Evolutionary conservation across 1,140 invertebrate genomes (phyloP).

Genomic region (Oryzaephilus surinamensis): DNA sequence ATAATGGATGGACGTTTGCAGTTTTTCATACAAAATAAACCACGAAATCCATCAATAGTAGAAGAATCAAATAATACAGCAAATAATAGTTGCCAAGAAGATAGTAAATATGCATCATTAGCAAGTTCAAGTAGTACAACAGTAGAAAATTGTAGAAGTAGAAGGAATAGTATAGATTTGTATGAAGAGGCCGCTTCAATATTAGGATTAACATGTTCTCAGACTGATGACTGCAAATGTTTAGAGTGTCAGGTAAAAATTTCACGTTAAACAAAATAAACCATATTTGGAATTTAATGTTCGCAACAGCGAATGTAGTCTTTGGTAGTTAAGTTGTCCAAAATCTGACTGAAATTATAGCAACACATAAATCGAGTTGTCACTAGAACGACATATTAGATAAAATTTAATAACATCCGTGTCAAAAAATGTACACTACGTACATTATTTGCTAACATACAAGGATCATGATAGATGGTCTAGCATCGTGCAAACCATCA

Average conservation of each 20-base stretch:
- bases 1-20: too few relatives aligned
- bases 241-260: slow-evolving; percentile 45
- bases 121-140: slow-evolving; percentile 5
- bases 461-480: too few relatives aligned
- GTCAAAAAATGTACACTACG: background rate
- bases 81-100: slow-evolving; percentile 2
- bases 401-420: background rate
- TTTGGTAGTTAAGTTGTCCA: too few relatives aligned
- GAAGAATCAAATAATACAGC: slow-evolving; percentile 4
- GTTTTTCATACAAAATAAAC: slow-evolving; percentile 23
- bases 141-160: slow-evolving; percentile 8
- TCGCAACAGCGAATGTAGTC: too few relatives aligned
- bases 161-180: slow-evolving; percentile 36
- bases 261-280: background rate
- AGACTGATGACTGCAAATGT: slow-evolving; percentile 47
- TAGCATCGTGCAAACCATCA: too few relatives aligned
- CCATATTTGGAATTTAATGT: too few relatives aligned
- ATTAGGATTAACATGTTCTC: slow-evolving; percentile 43
- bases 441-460: too few relatives aligned
- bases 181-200: slow-evolving; percentile 48
- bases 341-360: too few relatives aligned
- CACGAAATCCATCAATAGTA: slow-evolving; percentile 5
- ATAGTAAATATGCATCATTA: slow-evolving; percentile 9
- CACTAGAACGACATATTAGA: background rate
- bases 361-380: background rate